These are phyloP conservation scores for Misgurnus mizolepis DNA, from an alignment of 2,113 vertebrate genomes.

Conservation along the genomic window DNA sequence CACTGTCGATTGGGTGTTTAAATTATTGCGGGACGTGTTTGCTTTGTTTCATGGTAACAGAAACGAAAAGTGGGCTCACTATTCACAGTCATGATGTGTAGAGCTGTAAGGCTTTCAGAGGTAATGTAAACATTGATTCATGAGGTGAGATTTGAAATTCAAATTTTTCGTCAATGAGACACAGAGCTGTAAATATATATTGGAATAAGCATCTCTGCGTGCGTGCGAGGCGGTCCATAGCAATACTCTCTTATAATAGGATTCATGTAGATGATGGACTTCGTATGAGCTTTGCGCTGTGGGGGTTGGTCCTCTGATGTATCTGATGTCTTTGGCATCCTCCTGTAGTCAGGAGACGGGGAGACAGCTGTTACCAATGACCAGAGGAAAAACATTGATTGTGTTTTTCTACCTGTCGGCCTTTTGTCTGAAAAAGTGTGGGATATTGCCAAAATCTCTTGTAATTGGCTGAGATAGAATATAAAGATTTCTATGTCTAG, in stretches of 20 bases:
- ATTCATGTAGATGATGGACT: slow-evolving; percentile 48
- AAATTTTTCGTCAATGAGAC: slow-evolving; percentile 11
- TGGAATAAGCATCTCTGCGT: background rate
- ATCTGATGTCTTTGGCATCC: slow-evolving; percentile 45
- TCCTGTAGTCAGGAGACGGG: slow-evolving; percentile 43
- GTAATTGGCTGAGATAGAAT: slow-evolving; percentile 13
- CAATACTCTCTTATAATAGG: slow-evolving; percentile 45
- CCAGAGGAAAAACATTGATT: slow-evolving; percentile 33
- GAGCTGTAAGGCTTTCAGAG: background rate
- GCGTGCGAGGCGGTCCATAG: slow-evolving; percentile 1
- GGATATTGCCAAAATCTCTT: slow-evolving; percentile 32
- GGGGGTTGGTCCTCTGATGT: slow-evolving; percentile 38
- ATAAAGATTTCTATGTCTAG: slow-evolving; percentile 16
- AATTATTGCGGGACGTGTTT: background rate
- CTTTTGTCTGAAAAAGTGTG: slow-evolving; percentile 7
- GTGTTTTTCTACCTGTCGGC: slow-evolving; percentile 23
- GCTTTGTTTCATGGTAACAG: background rate
- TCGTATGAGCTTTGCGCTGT: slow-evolving; percentile 36
- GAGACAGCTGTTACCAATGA: slow-evolving; percentile 49
- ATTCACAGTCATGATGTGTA: slow-evolving; percentile 12
- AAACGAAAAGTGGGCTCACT: background rate
- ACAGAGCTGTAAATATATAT: slow-evolving; percentile 21
- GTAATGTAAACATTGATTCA: slow-evolving; percentile 42
- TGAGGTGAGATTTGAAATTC: slow-evolving; percentile 33
- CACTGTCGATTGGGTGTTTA: background rate